phyloP scores from a whole-genome alignment of 2,797 vertebrate species.

The Eidolon dupreanum region DNA sequence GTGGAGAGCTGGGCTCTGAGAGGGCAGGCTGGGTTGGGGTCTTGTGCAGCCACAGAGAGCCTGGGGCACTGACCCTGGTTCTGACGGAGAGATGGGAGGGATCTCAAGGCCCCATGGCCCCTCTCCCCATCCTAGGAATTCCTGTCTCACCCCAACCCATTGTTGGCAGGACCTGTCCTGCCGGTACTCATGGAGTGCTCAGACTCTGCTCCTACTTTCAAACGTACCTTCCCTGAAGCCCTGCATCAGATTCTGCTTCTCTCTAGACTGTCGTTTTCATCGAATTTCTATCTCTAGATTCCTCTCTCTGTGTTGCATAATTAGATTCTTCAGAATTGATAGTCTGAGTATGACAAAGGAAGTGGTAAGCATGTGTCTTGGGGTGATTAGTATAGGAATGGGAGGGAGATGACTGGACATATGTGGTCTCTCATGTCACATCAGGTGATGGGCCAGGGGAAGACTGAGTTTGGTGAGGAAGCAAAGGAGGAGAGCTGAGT shows the following conservation, averaged over 20 bases:
- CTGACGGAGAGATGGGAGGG: background rate
- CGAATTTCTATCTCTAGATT: background rate
- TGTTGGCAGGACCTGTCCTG: background rate
- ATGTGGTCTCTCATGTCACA: too few species aligned
- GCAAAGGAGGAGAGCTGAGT: background rate
- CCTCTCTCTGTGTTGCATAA: background rate
- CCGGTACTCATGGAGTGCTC: accelerated
- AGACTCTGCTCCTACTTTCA: background rate
- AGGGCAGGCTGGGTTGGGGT: background rate
- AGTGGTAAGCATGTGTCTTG: background rate
- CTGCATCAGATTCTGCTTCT: background rate
- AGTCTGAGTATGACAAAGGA: background rate
- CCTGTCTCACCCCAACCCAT: background rate
- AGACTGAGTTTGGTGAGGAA: background rate
- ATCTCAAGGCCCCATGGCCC: background rate
- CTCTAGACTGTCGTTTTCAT: background rate
- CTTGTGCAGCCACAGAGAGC: background rate
- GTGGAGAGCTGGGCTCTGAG: background rate
- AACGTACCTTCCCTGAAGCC: accelerated
- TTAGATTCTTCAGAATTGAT: slow-evolving; percentile 7
- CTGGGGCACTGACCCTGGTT: too few species aligned
- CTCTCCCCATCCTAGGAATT: background rate
- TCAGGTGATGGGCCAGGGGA: too few species aligned
- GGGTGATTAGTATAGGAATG: background rate
- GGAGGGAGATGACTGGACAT: background rate